Evolutionary conservation across 2,797 vertebrate species (phyloP).

Genomic region (Phrynocephalus guinanensis): DNA sequence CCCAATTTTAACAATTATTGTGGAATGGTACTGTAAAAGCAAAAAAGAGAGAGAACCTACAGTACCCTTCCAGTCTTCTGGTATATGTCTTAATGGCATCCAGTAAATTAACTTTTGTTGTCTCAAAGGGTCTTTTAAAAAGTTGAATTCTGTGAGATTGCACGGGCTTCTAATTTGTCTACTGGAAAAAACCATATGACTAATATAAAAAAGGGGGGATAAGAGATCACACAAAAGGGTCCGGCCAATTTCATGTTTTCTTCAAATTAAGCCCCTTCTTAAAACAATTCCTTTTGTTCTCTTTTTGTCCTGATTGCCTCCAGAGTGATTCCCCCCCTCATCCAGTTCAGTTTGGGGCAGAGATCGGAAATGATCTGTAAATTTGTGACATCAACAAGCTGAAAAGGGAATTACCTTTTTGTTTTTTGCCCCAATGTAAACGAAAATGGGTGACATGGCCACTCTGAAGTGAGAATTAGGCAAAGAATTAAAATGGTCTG

Average conservation of each 20-base stretch:
- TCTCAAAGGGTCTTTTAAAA: neutral
- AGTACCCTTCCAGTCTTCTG: slow-evolving; percentile 40
- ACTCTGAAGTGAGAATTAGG: too few species aligned
- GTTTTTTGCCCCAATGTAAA: too few species aligned
- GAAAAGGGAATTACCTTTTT: too few species aligned
- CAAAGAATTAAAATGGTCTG: too few species aligned
- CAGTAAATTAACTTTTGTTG: slow-evolving; percentile 45
- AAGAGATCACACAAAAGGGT: slow-evolving; percentile 4
- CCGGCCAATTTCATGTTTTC: slow-evolving; percentile 19
- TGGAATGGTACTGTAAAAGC: neutral
- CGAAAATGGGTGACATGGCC: too few species aligned
- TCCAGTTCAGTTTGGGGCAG: too few species aligned
- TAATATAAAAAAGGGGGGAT: neutral
- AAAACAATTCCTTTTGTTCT: slow-evolving; percentile 1
- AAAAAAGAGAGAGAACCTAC: neutral
- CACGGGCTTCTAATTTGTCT: neutral
- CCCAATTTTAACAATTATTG: neutral
- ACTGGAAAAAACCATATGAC: neutral
- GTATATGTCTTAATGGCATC: slow-evolving; percentile 30
- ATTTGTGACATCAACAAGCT: too few species aligned
- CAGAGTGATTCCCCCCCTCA: too few species aligned
- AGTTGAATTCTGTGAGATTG: neutral
- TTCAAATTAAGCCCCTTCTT: neutral
- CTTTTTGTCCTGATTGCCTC: too few species aligned
- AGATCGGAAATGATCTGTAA: too few species aligned